Conservation (phyloP, 2,888 invertebrate genomes). For the Itoplectis maculator region DNA sequence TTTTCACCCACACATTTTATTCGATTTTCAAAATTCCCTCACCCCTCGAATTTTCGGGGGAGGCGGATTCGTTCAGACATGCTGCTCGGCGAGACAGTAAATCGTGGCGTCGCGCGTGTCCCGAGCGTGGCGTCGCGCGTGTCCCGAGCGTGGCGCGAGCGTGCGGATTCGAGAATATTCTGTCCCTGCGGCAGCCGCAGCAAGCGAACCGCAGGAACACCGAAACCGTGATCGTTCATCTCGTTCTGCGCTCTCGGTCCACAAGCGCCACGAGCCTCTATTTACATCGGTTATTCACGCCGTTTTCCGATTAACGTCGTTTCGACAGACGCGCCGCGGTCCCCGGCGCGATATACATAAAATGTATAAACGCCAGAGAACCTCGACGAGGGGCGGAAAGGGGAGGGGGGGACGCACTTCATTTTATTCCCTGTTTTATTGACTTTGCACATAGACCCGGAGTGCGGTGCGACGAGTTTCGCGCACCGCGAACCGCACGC, state of each 20-base stretch:
- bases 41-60: not conserved
- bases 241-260: constrained; percentile 43
- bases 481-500: constrained; percentile 51
- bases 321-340: constrained; percentile 45
- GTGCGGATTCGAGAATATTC: constrained; percentile 54
- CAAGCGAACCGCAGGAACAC: constrained; percentile 49
- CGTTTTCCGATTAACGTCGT: constrained; percentile 65
- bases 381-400: not conserved
- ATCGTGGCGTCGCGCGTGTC: constrained; percentile 57
- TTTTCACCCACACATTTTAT: not conserved
- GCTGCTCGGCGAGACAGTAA: constrained; percentile 45
- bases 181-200: not conserved
- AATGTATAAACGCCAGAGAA: constrained; percentile 33
- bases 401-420: constrained; percentile 33
- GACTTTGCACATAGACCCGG: constrained; percentile 54
- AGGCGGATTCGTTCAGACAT: constrained; percentile 10
- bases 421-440: constrained; percentile 67
- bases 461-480: constrained; percentile 16
- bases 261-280: constrained; percentile 28
- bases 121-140: constrained; percentile 51
- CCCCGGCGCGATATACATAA: constrained; percentile 54
- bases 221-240: constrained; percentile 65
- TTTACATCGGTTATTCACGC: constrained; percentile 66
- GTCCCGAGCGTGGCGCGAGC: constrained; percentile 47
- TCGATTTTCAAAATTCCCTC: not conserved